These are phyloP conservation scores for Gallinago solitaria DNA, from an alignment of 2,797 vertebrate species.

Conservation along the genomic window DNA sequence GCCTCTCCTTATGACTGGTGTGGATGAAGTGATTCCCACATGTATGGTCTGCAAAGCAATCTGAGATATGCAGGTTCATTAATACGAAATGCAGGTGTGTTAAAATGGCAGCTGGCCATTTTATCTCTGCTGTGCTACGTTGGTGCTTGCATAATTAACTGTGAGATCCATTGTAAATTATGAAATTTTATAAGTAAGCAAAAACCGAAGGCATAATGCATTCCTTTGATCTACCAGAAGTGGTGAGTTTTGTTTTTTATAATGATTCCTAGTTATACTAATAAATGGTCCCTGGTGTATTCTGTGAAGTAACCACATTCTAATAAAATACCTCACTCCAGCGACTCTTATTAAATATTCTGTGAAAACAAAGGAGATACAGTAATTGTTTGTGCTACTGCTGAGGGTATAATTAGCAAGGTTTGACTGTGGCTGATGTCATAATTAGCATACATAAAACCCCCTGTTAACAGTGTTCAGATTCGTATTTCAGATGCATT, in stretches of 20 bases:
- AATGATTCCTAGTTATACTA: slow-evolving; percentile 10
- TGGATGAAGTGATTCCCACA: neutral
- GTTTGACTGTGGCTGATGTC: slow-evolving; percentile 5
- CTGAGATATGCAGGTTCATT: neutral
- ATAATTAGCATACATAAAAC: neutral
- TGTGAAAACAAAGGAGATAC: neutral
- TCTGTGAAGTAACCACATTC: slow-evolving; percentile 2
- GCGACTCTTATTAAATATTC: neutral
- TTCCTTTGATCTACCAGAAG: slow-evolving; percentile 10
- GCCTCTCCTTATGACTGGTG: neutral
- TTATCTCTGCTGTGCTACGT: neutral
- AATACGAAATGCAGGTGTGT: slow-evolving; percentile 36
- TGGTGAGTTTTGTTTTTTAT: slow-evolving; percentile 2
- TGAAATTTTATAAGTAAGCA: neutral
- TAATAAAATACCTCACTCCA: slow-evolving; percentile 22
- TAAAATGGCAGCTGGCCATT: slow-evolving; percentile 26
- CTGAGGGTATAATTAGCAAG: slow-evolving; percentile 35
- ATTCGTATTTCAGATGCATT: neutral
- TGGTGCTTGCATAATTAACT: slow-evolving; percentile 12
- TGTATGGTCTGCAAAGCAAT: neutral
- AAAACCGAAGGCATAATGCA: slow-evolving; percentile 7
- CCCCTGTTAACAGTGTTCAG: neutral
- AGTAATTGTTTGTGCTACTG: slow-evolving; percentile 48
- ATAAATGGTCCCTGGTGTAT: slow-evolving; percentile 5
- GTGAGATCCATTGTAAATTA: neutral